These are phyloP conservation scores for Drosophila watanabei DNA, from an alignment of 1,140 invertebrate species.

Conservation along the genomic window DNA sequence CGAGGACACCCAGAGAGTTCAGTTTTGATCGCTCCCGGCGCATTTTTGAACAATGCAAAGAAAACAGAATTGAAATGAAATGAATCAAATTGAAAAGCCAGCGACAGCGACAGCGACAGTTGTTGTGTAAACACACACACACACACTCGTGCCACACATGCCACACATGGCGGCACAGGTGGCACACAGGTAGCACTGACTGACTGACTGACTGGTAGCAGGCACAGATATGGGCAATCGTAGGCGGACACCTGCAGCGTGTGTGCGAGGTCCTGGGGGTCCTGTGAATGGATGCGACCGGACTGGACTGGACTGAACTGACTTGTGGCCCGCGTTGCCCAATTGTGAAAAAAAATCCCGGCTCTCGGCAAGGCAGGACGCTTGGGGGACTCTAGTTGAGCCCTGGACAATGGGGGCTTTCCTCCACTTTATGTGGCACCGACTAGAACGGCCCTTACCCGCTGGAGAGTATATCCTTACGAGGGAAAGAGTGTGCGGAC, in stretches of 20 bases:
- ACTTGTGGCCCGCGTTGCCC: constrained; percentile 70
- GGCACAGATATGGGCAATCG: constrained; percentile 28
- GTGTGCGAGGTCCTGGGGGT: not conserved
- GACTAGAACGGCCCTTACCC: not conserved
- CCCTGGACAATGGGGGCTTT: constrained; percentile 55
- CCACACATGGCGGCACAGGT: not conserved
- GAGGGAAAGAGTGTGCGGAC: not conserved
- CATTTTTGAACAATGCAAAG: constrained; percentile 50
- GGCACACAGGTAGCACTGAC: not conserved
- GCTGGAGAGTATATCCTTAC: not conserved
- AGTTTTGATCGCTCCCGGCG: constrained; percentile 35
- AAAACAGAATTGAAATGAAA: constrained; percentile 66
- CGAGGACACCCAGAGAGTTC: constrained; percentile 12
- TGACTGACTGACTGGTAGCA: constrained; percentile 15
- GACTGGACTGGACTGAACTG: constrained; percentile 52
- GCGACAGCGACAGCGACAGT: constrained; percentile 56
- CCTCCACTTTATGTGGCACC: not conserved
- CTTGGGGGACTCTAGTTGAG: constrained; percentile 36
- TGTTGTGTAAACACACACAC: constrained; percentile 50
- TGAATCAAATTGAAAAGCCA: constrained; percentile 79
- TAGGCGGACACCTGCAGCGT: constrained; percentile 21
- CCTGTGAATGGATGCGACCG: constrained; percentile 58
- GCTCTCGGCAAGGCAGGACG: constrained; percentile 1
- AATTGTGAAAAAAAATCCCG: constrained; percentile 25
- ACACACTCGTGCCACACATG: not conserved